A percentile compares a stretch with the other conserved stretches of the same genome.
Evolutionary conservation across 2,888 invertebrate species (phyloP).

Genomic region (Brachynemurus nebulosus): DNA sequence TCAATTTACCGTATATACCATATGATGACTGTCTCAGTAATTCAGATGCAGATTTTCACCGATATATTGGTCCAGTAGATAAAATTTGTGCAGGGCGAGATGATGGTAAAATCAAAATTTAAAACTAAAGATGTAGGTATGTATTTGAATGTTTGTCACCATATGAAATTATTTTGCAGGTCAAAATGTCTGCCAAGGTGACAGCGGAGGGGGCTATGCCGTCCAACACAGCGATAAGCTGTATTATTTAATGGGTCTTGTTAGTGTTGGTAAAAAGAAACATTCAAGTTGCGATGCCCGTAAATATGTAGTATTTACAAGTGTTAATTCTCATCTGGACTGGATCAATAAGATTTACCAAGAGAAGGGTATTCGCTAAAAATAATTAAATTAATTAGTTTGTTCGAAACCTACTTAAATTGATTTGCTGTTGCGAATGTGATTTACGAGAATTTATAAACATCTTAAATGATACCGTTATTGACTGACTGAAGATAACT

Average conservation of each 20-base stretch:
- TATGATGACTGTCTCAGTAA: conserved; percentile 13
- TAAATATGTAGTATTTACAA: background rate
- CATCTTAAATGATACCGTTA: too few relatives aligned
- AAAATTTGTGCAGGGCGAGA: conserved; percentile 20
- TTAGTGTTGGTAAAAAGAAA: conserved; percentile 4
- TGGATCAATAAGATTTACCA: too few relatives aligned
- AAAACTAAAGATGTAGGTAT: background rate
- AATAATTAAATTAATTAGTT: too few relatives aligned
- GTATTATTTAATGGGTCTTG: background rate
- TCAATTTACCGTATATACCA: conserved; percentile 16
- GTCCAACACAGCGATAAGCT: background rate
- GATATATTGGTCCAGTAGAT: conserved; percentile 16
- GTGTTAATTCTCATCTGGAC: background rate
- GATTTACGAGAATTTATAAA: too few relatives aligned
- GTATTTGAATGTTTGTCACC: background rate
- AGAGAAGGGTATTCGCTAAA: too few relatives aligned
- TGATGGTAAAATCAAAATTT: conserved; percentile 11
- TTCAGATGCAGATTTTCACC: conserved; percentile 12
- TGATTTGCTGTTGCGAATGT: too few relatives aligned
- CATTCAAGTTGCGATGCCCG: background rate
- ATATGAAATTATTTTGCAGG: background rate
- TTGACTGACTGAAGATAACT: too few relatives aligned
- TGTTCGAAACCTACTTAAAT: too few relatives aligned
- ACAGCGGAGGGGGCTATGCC: conserved; percentile 5
- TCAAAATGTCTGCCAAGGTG: background rate